These are phyloP conservation scores for Malurus alboscapulatus DNA, from an alignment of 2,113 vertebrate species.

Conservation along the genomic window DNA sequence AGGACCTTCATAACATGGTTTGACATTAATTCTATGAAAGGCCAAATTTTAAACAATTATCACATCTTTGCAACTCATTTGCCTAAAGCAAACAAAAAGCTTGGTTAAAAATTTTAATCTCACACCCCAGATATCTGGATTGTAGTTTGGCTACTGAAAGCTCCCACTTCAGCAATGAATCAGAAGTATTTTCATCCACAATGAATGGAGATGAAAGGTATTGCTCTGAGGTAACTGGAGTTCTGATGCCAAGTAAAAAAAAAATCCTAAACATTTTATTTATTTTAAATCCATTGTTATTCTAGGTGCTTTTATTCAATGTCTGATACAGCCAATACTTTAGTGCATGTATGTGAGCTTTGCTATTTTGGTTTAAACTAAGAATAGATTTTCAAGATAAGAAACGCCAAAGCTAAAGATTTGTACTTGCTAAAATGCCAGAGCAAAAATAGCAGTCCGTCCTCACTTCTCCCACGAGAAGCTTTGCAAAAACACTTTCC, in stretches of 20 bases:
- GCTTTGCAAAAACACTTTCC: not conserved
- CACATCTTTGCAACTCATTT: not conserved
- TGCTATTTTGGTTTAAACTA: slow-evolving; percentile 21
- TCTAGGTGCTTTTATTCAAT: not conserved
- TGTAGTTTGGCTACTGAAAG: not conserved
- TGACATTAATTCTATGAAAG: not conserved
- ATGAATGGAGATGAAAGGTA: not conserved
- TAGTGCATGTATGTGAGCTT: not conserved
- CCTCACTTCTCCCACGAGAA: slow-evolving; percentile 24
- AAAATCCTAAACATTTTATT: not conserved
- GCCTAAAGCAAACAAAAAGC: not conserved
- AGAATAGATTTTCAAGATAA: slow-evolving; percentile 34
- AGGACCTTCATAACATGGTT: not conserved
- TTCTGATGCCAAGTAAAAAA: not conserved
- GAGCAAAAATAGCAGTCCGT: slow-evolving; percentile 14
- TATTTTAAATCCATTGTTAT: not conserved
- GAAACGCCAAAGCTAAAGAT: slow-evolving; percentile 35
- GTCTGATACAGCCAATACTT: not conserved
- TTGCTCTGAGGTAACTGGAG: not conserved
- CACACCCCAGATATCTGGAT: not conserved
- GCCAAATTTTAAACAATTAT: not conserved
- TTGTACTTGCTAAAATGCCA: slow-evolving; percentile 16
- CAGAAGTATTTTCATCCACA: not conserved
- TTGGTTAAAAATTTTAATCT: not conserved
- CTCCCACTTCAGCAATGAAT: not conserved